These are phyloP conservation scores for Oreonectes daqikongensis DNA, from an alignment of 2,797 vertebrate genomes.

Conservation along the genomic window DNA sequence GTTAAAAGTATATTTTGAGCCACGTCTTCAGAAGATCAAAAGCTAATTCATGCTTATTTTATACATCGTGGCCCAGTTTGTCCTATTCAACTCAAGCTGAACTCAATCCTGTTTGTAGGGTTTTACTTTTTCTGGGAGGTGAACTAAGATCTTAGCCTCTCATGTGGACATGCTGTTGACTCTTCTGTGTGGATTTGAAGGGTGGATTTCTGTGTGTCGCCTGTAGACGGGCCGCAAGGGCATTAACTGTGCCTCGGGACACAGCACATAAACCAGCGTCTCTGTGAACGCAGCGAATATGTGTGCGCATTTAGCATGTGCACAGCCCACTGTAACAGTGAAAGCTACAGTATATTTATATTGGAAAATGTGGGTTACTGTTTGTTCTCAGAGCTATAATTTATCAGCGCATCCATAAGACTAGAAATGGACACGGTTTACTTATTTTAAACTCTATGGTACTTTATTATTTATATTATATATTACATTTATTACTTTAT, in stretches of 20 bases:
- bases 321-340: not conserved
- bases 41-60: too few relatives aligned
- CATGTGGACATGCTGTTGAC: not conserved
- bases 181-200: conserved; percentile 46
- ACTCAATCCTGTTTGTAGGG: not conserved
- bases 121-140: not conserved
- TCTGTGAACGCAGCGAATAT: not conserved
- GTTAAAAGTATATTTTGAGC: too few relatives aligned
- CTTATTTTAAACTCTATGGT: too few relatives aligned
- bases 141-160: not conserved
- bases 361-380: not conserved
- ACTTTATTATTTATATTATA: too few relatives aligned
- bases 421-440: too few relatives aligned
- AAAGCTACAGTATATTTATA: not conserved
- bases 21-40: too few relatives aligned
- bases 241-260: conserved; percentile 20
- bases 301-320: not conserved
- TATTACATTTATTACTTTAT: too few relatives aligned
- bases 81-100: not conserved
- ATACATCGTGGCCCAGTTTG: not conserved
- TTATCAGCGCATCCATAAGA: not conserved
- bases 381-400: not conserved
- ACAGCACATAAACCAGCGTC: conserved; percentile 37
- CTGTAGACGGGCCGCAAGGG: conserved; percentile 34
- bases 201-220: conserved; percentile 44